phyloP scores from a whole-genome alignment of 2,797 vertebrate species.

The Streptopelia turtur region DNA sequence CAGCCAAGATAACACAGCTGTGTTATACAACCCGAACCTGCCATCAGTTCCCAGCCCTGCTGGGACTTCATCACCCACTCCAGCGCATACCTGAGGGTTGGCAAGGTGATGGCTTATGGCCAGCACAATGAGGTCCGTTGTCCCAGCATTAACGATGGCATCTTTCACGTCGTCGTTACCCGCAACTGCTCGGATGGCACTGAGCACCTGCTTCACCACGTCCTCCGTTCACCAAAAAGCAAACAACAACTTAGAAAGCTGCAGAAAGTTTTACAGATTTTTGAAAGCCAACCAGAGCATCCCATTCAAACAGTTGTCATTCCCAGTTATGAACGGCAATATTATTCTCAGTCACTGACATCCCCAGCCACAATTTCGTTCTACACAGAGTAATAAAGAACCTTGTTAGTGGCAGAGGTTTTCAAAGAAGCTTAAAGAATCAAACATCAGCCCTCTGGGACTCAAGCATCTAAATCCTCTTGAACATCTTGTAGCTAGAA shows the following conservation, averaged over 20 bases:
- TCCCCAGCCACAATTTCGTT: fast-evolving
- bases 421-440: neutral
- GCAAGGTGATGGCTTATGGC: conserved; percentile 87
- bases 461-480: neutral
- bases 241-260: neutral
- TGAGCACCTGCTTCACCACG: conserved; percentile 89
- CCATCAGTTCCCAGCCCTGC: fast-evolving
- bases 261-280: fast-evolving
- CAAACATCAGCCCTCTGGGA: neutral
- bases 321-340: neutral
- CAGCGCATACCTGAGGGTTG: conserved; percentile 82
- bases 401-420: neutral
- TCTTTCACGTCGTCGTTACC: conserved; percentile 97
- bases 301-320: fast-evolving
- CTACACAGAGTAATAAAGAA: neutral
- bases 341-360: neutral
- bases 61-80: neutral
- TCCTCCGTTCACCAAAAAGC: conserved; percentile 75
- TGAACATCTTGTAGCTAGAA: neutral
- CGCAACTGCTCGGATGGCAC: conserved; percentile 87
- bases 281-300: neutral
- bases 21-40: neutral
- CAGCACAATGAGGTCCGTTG: conserved; percentile 87
- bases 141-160: conserved; percentile 85
- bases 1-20: neutral